phyloP scores from a whole-genome alignment of 2,888 invertebrate genomes.

The Macropis europaea region DNA sequence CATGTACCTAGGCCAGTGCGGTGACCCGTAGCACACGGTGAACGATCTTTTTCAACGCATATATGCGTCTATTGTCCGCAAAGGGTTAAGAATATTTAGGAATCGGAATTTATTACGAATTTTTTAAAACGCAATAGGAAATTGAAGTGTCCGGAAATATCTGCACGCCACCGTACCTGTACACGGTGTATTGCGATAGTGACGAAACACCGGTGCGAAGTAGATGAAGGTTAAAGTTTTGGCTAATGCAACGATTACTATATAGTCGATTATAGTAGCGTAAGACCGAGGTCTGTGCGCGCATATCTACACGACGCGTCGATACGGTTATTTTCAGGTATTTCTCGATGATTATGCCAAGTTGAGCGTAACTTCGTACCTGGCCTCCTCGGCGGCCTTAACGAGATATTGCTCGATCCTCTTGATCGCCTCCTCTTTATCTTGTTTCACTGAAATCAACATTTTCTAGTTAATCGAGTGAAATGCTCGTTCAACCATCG shows the following conservation, averaged over 20 bases:
- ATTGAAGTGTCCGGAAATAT: too few species aligned
- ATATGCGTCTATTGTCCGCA: too few species aligned
- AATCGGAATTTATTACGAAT: too few species aligned
- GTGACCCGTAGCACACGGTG: too few species aligned
- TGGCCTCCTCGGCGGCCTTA: constrained; percentile 69
- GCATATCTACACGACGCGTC: too few species aligned
- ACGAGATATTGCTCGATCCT: constrained; percentile 69
- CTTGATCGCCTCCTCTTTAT: constrained; percentile 68
- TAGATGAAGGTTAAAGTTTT: constrained; percentile 7
- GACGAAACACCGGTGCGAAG: neutral
- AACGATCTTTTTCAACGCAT: too few species aligned
- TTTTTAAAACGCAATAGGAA: too few species aligned
- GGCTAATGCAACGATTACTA: neutral
- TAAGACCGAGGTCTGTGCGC: too few species aligned
- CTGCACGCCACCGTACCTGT: too few species aligned
- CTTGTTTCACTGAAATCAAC: constrained; percentile 67
- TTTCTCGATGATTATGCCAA: constrained; percentile 2
- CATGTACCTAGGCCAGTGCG: too few species aligned
- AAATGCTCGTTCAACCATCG: neutral
- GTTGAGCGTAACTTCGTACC: constrained; percentile 54
- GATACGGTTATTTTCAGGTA: constrained; percentile 22
- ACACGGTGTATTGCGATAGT: too few species aligned
- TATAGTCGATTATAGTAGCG: constrained; percentile 4
- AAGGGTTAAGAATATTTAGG: too few species aligned
- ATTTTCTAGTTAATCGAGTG: neutral